Evolutionary conservation across 1,140 invertebrate species (phyloP).

Genomic region (Cryptotermes secundus): DNA sequence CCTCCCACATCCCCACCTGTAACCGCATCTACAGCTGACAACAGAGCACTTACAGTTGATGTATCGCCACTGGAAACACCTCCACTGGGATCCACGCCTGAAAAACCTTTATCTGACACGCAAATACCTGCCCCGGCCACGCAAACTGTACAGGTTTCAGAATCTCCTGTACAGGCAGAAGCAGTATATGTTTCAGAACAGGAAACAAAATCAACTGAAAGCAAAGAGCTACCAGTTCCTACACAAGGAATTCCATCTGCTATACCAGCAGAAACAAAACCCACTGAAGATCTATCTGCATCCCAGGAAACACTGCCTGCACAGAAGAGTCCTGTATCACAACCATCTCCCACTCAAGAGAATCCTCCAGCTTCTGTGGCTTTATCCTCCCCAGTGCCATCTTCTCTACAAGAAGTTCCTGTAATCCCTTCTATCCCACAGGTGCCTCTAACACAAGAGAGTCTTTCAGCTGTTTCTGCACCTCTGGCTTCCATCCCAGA

Average conservation of each 20-base stretch:
- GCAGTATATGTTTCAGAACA: neutral
- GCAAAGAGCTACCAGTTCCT: neutral
- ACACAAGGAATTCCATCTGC: neutral
- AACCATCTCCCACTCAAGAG: too few relatives aligned
- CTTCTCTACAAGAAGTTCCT: too few relatives aligned
- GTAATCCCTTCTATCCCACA: too few relatives aligned
- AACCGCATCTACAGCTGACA: slow-evolving; percentile 36
- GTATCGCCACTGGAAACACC: slow-evolving; percentile 15
- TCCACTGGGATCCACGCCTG: slow-evolving; percentile 21
- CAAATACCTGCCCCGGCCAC: neutral
- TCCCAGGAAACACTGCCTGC: too few relatives aligned
- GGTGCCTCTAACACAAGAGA: too few relatives aligned
- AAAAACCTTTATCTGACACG: neutral
- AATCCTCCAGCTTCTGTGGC: too few relatives aligned
- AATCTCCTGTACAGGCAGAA: neutral
- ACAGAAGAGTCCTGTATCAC: too few relatives aligned
- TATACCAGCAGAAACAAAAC: neutral
- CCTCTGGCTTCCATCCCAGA: too few relatives aligned
- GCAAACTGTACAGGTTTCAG: neutral
- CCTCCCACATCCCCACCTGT: slow-evolving; percentile 14
- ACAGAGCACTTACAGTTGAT: slow-evolving; percentile 31
- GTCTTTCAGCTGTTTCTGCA: too few relatives aligned
- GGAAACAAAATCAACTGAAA: neutral
- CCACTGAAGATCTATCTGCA: neutral
- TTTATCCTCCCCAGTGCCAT: too few relatives aligned